Percentiles rank a stretch among this genome's conserved stretches.
Evolutionary conservation across 1,140 invertebrate species (phyloP).

Genomic region (Chrysoperla carnea): DNA sequence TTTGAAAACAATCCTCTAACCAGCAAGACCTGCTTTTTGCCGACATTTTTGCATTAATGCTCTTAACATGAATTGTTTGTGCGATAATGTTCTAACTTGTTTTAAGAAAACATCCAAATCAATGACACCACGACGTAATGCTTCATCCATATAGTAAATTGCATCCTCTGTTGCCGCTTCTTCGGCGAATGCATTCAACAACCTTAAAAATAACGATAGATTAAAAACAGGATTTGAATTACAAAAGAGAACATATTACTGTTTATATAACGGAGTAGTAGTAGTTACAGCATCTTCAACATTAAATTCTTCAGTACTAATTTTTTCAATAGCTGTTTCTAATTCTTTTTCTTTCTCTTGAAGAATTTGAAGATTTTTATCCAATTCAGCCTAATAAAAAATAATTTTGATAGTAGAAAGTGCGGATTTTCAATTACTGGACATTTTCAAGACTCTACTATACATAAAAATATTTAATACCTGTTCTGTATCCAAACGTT

Average conservation of each 20-base stretch:
- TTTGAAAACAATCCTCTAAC: slow-evolving; percentile 18
- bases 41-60: slow-evolving; percentile 93
- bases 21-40: slow-evolving; percentile 78
- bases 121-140: slow-evolving; percentile 77
- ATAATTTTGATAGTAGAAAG: slow-evolving; percentile 3
- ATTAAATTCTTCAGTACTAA: slow-evolving; percentile 61
- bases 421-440: too few relatives aligned
- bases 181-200: slow-evolving; percentile 90
- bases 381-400: slow-evolving; percentile 42
- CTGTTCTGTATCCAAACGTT: slow-evolving; percentile 67
- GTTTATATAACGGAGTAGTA: slow-evolving; percentile 90
- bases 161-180: slow-evolving; percentile 97
- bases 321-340: slow-evolving; percentile 57
- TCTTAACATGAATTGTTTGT: slow-evolving; percentile 88
- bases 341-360: slow-evolving; percentile 77
- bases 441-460: too few relatives aligned
- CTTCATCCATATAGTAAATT: slow-evolving; percentile 97
- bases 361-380: slow-evolving; percentile 67
- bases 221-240: background rate
- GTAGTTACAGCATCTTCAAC: slow-evolving; percentile 94
- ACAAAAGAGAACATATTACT: slow-evolving; percentile 33
- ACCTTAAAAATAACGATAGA: slow-evolving; percentile 26
- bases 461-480: too few relatives aligned
- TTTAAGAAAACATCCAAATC: slow-evolving; percentile 93
- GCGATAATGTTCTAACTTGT: slow-evolving; percentile 84